Conservation (phyloP, 2,113 vertebrate genomes). For the Calyptommatus sinebrachiatus region DNA sequence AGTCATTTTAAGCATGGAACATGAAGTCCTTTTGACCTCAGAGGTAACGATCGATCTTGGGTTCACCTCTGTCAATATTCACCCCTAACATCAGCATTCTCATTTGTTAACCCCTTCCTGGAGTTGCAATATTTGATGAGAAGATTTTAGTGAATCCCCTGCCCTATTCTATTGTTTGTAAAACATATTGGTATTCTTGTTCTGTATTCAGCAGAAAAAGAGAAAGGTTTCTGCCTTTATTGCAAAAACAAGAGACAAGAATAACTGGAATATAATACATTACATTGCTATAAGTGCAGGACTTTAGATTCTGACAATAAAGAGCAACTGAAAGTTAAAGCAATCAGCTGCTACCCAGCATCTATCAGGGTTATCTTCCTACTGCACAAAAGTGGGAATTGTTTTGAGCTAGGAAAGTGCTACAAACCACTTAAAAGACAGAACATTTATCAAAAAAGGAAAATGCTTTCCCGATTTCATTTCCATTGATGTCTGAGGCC, state of each 20-base stretch:
- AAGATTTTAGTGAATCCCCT: constrained; percentile 27
- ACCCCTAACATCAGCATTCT: constrained; percentile 38
- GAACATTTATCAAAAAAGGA: no score
- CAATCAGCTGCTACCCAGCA: not conserved
- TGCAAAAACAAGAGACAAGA: constrained; percentile 59
- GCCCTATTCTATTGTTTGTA: constrained; percentile 46
- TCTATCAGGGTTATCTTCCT: not conserved
- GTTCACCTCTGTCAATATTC: constrained; percentile 49
- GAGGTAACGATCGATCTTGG: constrained; percentile 52
- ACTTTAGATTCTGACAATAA: constrained; percentile 48
- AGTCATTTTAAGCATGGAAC: constrained; percentile 49
- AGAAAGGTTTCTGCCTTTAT: constrained; percentile 41
- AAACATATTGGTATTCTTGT: constrained; percentile 34
- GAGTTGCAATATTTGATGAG: not conserved
- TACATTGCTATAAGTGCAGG: constrained; percentile 35
- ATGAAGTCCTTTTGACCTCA: constrained; percentile 60
- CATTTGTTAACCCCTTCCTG: constrained; percentile 34
- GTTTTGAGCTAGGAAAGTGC: not conserved
- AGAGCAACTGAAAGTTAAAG: constrained; percentile 38
- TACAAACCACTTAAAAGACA: not conserved
- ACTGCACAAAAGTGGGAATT: not conserved
- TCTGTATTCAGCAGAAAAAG: constrained; percentile 41
- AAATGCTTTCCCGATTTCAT: not conserved
- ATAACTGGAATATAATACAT: constrained; percentile 42
- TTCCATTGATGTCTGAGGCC: not conserved